These are phyloP conservation scores for Epinotia nisella DNA, from an alignment of 2,888 invertebrate genomes.

Conservation along the genomic window DNA sequence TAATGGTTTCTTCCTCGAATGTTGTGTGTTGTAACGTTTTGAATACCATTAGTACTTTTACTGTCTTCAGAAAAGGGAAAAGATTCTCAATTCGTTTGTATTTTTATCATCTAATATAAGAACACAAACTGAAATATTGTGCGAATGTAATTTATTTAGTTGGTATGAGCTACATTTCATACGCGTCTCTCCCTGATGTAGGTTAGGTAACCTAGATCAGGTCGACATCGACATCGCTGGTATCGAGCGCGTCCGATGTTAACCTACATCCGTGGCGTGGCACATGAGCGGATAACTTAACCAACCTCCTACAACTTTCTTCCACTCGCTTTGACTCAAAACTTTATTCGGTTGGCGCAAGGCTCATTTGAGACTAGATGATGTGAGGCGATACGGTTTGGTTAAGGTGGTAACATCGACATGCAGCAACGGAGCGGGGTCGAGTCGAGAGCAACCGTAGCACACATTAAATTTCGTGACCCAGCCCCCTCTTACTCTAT, in stretches of 20 bases:
- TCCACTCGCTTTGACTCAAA: neutral
- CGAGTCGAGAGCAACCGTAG: slow-evolving; percentile 74
- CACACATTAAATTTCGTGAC: slow-evolving; percentile 75
- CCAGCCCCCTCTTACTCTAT: slow-evolving; percentile 61
- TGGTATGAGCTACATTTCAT: slow-evolving; percentile 83
- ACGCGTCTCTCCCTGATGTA: slow-evolving; percentile 85
- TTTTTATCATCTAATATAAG: neutral
- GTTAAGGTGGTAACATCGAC: slow-evolving; percentile 47
- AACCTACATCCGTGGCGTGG: slow-evolving; percentile 67
- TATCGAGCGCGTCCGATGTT: slow-evolving; percentile 83
- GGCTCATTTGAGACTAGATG: neutral
- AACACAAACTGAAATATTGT: slow-evolving; percentile 44
- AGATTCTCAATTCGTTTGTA: too few relatives aligned
- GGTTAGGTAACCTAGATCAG: slow-evolving; percentile 83
- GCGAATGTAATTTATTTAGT: slow-evolving; percentile 77
- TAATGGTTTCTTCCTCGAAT: too few relatives aligned
- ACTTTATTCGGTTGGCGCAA: neutral
- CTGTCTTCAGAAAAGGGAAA: too few relatives aligned
- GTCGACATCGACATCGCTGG: slow-evolving; percentile 66
- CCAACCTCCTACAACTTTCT: slow-evolving; percentile 21
- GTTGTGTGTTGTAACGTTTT: too few relatives aligned
- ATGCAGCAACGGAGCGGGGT: slow-evolving; percentile 70
- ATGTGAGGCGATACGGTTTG: slow-evolving; percentile 9
- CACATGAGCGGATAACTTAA: slow-evolving; percentile 51
- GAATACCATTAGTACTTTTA: too few relatives aligned